phyloP scores from a whole-genome alignment of 2,888 invertebrate genomes.

The Euplexia lucipara region DNA sequence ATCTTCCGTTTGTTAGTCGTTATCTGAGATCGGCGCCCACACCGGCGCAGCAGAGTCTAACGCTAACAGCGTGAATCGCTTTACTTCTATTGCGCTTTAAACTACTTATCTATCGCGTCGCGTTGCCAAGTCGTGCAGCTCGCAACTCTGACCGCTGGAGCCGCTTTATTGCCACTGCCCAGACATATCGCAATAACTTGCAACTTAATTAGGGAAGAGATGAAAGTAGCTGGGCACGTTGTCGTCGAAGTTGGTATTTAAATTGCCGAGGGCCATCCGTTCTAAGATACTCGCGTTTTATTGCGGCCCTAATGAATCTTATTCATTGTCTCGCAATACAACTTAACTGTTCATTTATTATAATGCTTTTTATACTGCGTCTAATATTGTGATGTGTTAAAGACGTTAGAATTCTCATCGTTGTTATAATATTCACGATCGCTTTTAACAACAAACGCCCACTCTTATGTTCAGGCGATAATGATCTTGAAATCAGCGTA shows the following conservation, averaged over 20 bases:
- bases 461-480: slow-evolving; percentile 81
- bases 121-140: slow-evolving; percentile 5
- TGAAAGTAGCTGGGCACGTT: slow-evolving; percentile 74
- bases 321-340: slow-evolving; percentile 81
- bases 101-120: slow-evolving; percentile 1
- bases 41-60: slow-evolving; percentile 74
- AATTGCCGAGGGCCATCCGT: slow-evolving; percentile 74
- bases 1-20: slow-evolving; percentile 82
- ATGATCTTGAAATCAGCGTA: slow-evolving; percentile 88
- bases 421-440: slow-evolving; percentile 85
- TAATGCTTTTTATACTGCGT: slow-evolving; percentile 76
- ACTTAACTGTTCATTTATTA: slow-evolving; percentile 83
- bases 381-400: slow-evolving; percentile 69
- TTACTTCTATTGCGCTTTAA: slow-evolving; percentile 39
- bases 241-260: slow-evolving; percentile 76
- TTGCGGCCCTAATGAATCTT: slow-evolving; percentile 82
- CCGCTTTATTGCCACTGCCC: slow-evolving; percentile 66
- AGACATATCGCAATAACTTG: slow-evolving; percentile 74
- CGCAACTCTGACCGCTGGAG: slow-evolving; percentile 56
- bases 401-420: slow-evolving; percentile 73
- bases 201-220: slow-evolving; percentile 81
- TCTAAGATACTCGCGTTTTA: slow-evolving; percentile 76
- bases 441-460: slow-evolving; percentile 81
- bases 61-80: slow-evolving; percentile 73
- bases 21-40: slow-evolving; percentile 85